Evolutionary conservation across 1,140 invertebrate species (phyloP).

Genomic region (Colletes gigas): DNA sequence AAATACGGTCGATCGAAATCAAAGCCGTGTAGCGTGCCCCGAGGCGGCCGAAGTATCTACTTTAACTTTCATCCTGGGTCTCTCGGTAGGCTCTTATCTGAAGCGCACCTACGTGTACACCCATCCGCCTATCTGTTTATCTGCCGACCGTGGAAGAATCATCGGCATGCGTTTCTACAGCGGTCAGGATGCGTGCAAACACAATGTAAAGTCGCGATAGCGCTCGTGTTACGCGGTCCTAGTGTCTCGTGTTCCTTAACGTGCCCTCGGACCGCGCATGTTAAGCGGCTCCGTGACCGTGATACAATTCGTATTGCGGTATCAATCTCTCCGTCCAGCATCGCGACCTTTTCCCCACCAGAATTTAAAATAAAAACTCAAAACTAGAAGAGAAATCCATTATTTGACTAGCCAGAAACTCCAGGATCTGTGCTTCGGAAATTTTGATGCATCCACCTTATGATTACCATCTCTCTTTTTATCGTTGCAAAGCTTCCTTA

Average conservation of each 20-base stretch:
- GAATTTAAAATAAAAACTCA: background rate
- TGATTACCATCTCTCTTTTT: too few species aligned
- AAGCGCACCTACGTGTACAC: constrained; percentile 63
- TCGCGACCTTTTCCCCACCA: background rate
- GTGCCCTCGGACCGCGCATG: constrained; percentile 19
- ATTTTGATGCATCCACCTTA: too few species aligned
- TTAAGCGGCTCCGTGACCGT: constrained; percentile 15
- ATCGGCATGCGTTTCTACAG: constrained; percentile 60
- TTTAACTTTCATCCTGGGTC: constrained; percentile 48
- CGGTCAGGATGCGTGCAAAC: constrained; percentile 65
- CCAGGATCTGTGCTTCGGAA: too few species aligned
- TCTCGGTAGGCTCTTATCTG: constrained; percentile 51
- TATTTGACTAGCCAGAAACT: too few species aligned
- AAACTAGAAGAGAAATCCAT: too few species aligned
- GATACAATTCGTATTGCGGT: constrained; percentile 2
- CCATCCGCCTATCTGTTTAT: constrained; percentile 65
- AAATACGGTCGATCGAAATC: constrained; percentile 37
- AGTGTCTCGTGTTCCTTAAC: constrained; percentile 48
- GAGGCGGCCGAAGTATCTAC: constrained; percentile 36
- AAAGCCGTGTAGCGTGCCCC: constrained; percentile 11
- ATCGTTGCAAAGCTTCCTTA: too few species aligned
- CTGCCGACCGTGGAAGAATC: constrained; percentile 63
- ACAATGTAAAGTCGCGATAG: constrained; percentile 65
- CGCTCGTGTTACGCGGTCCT: constrained; percentile 52
- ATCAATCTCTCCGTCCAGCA: background rate